Evolutionary conservation across 2,888 invertebrate genomes (phyloP), one percentile per base, ranked within the genome.

Genomic region (Schizotus pectinicornis): DNA sequence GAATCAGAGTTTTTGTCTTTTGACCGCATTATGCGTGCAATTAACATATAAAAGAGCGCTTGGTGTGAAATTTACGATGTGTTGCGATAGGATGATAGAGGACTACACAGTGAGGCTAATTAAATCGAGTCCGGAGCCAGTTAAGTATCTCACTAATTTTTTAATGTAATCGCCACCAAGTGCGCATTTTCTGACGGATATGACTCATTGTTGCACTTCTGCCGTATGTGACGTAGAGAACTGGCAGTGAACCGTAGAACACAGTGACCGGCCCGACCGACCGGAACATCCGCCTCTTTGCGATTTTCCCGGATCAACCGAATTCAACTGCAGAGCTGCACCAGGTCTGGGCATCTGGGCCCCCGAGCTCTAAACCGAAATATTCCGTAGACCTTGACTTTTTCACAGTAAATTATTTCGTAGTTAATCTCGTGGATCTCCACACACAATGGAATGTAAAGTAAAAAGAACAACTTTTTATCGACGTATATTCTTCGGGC

Each of bases 261-360:
- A 36, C 22, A 35, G 32, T 35, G 38, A 30, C 31, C 51, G 38
- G 43, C 22, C 34, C 45, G 38, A 13, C 45, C 56, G 41, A 51
- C 51, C 51, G 56, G 38, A 45, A 56, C 56, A 51, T 51, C 49
- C 49, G 56, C 43, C 43, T 32, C 13, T 12, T 49, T 39, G 37
- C 45, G 22, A 22, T 22, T n/a, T n/a, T n/a, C n/a, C n/a, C n/a
- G n/a, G 22, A 22, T 22, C 22, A 22, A 22, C 22, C 22, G 22
- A 22, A 22, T 22, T 22, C 22, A 22, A 22, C 22, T 22, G 22
- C 22, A 22, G 22, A 22, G 22, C 5, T 22, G 22, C 22, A 22
- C 3, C 22, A 22, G 5, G 22, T 22, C 22, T 22, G 22, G 5
- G 22, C 22, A 22, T 22, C 5, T 22, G 3, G 22, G 22, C 22